Base-by-base conservation (phyloP, 2,888 invertebrate species). In the Lamellibrachia columna region DNA sequence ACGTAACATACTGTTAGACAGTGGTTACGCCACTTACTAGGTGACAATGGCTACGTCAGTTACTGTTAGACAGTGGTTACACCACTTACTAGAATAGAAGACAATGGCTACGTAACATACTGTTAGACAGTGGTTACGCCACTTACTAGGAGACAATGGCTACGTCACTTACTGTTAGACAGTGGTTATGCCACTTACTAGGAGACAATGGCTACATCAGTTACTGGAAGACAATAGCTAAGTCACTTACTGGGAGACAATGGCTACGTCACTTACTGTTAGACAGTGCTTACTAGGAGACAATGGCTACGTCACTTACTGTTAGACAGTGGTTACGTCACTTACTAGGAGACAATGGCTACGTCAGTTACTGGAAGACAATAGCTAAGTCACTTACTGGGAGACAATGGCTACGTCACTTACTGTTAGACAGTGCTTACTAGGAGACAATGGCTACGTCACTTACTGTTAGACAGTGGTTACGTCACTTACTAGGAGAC, bases 361-460 rank as follows among this genome's bases (percentile, higher is more conserved):
- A 9, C 9, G 4, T 55, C 55, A 55, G 6, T 55, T 55, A 55
- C 55, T 55, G 2, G 4, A 1, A 55, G 55, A 55, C 55, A 9
- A 1, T 55, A 6, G 55, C 0, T 9, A 3, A 0, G 55, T 1
- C 55, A 55, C 55, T 55, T 55, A 55, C 55, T 3, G 1, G 7
- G 4, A 55, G 55, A 3, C 3, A 9, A 55, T 55, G 55, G 55
- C 55, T 9, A 9, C 1, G 55, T 55, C 55, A 55, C 4, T 55
- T 55, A 55, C 97, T 99, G 98, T 75, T 0, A 40, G 99, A 99
- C 0, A 99, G 99, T 28, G 52, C 90, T n/a, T 22, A 22, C n/a
- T 22, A 1, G 15, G 1, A n/a, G 15, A 90, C 60, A 9, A 60
- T 60, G 60, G 60, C 60, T 60, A 60, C 22, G 22, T 22, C 75